A percentile compares a stretch with the other conserved stretches of the same genome.
phyloP scores from a whole-genome alignment of 2,888 invertebrate genomes.

The Chorisops tibialis region DNA sequence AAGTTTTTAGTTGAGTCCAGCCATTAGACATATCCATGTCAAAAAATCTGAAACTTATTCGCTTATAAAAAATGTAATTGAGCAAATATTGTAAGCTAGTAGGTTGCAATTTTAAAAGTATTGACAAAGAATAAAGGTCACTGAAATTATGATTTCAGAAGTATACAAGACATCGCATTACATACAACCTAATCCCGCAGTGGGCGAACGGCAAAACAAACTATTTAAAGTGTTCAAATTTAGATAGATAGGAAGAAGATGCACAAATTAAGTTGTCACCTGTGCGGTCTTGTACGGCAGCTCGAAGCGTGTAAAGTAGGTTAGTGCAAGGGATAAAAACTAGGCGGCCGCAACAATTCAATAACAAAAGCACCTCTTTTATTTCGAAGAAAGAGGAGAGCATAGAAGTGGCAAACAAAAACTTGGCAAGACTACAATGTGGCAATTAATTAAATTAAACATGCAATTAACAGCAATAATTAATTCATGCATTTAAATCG shows the following conservation, averaged over 20 bases:
- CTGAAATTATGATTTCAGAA: too few species aligned
- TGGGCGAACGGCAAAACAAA: too few species aligned
- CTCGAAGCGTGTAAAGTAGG: background rate
- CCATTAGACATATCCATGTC: too few species aligned
- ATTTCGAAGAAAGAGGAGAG: background rate
- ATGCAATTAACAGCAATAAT: slow-evolving; percentile 24
- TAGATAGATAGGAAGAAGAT: slow-evolving; percentile 15
- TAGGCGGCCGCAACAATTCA: background rate
- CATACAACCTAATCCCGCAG: too few species aligned
- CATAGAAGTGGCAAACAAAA: background rate
- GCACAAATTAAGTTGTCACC: slow-evolving; percentile 24
- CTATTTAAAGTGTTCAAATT: slow-evolving; percentile 19
- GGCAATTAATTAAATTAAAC: slow-evolving; percentile 26
- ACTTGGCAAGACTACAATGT: slow-evolving; percentile 13
- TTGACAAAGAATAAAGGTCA: too few species aligned
- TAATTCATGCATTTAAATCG: slow-evolving; percentile 24
- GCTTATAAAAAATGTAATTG: too few species aligned
- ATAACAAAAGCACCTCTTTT: slow-evolving; percentile 4
- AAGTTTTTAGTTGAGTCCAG: too few species aligned
- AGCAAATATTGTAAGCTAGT: too few species aligned
- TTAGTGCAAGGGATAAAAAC: slow-evolving; percentile 3
- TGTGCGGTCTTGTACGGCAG: background rate
- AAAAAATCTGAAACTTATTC: too few species aligned
- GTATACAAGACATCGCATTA: too few species aligned
- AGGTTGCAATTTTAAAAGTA: too few species aligned